Conservation (phyloP, 2,888 invertebrate species). For the Digitonthophagus gazella region DNA sequence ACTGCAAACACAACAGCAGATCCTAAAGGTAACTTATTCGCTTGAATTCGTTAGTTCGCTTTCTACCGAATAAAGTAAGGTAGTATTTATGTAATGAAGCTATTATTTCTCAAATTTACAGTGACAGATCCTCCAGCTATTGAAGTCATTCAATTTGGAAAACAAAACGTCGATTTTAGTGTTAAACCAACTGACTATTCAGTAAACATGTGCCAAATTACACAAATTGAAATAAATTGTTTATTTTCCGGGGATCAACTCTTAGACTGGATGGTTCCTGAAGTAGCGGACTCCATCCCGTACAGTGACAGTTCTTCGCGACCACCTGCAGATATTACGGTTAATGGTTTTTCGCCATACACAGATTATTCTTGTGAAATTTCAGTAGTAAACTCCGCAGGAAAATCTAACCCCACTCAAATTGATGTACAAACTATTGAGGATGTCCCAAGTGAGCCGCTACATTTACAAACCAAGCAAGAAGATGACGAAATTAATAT, state of each 20-base stretch:
- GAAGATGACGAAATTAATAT: constrained; percentile 26
- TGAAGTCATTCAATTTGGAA: neutral
- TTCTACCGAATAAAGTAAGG: too few species aligned
- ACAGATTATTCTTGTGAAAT: constrained; percentile 29
- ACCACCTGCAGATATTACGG: neutral
- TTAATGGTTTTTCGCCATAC: constrained; percentile 24
- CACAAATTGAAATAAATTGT: constrained; percentile 21
- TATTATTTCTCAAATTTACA: too few species aligned
- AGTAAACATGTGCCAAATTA: constrained; percentile 25
- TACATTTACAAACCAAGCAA: constrained; percentile 22
- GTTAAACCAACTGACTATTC: constrained; percentile 19
- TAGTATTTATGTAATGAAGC: too few species aligned
- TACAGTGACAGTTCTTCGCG: constrained; percentile 18
- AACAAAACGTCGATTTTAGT: neutral
- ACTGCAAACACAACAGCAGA: neutral
- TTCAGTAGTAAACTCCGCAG: constrained; percentile 19
- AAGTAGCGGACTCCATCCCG: too few species aligned
- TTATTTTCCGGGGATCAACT: neutral
- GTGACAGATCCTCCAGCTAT: constrained; percentile 23
- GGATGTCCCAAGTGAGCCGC: constrained; percentile 31
- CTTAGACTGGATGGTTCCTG: constrained; percentile 17
- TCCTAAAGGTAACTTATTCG: too few species aligned
- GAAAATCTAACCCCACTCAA: constrained; percentile 19
- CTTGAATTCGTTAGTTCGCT: too few species aligned
- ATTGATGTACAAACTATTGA: constrained; percentile 25